Base-by-base conservation (phyloP, 2,888 invertebrate genomes). In the Macrosoma leucophasiata region DNA sequence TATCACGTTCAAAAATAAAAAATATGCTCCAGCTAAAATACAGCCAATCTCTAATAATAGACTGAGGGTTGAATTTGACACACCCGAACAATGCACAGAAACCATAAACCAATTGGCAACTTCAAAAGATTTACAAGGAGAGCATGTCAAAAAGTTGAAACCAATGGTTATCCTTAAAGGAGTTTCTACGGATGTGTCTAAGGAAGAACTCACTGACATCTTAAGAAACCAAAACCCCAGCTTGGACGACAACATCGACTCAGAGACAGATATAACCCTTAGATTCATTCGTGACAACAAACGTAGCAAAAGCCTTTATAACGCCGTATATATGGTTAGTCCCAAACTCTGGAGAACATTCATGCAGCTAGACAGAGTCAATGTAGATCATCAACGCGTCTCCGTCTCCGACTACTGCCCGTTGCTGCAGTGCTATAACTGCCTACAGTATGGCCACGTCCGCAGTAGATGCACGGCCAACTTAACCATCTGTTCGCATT, bases 361-460 rank as follows among this genome's bases (percentile, higher is more conserved):
- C 9, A 20, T 10, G 1, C n/a, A n/a, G 2, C 1, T 19, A 17
- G 28, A 12, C 3, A n/a, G 10, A n/a, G 3, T 41, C 2, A 40
- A 38, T 5, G 9, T 44, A 0, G 42, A 47, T 18, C 33, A 39
- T 7, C 39, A 44, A 3, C 10, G 24, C 5, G 24, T 42, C 0
- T 39, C 36, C 5, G 32, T 23, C 0, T 39, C 37, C 7, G 25
- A 39, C 1, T 34, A 35, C 18, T 21, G 28, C 2, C 43, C 48
- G 1, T 6, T 47, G 1, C 3, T 37, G 1, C 44, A 47, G 11
- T 47, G 44, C 17, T 39, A 11, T 13, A 19, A 25, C 7, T 44
- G 48, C 25, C 9, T 46, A 1, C 35, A 41, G 12, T 46, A 31
- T 17, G 48, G 45, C 0, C 45, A 46, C 29, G 41, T 40, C 1